Conservation (phyloP, 2,888 invertebrate genomes). For the Machimus rusticus region DNA sequence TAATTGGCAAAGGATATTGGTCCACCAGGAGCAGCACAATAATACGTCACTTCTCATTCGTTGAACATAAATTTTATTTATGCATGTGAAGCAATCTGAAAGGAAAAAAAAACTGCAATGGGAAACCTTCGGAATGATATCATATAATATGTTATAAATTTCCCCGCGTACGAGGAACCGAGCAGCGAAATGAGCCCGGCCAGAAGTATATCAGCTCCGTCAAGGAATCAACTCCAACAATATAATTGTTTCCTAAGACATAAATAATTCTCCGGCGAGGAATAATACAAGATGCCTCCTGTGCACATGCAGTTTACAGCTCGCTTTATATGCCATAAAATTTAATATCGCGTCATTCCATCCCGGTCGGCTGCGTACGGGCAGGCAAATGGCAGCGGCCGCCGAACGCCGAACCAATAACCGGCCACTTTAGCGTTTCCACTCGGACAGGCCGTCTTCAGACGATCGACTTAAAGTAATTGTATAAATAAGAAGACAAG, state of each 20-base stretch:
- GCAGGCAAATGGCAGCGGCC: not conserved
- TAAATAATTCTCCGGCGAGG: slow-evolving; percentile 45
- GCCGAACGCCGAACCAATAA: slow-evolving; percentile 10
- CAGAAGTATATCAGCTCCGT: not conserved
- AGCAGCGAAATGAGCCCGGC: not conserved
- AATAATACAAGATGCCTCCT: slow-evolving; percentile 45
- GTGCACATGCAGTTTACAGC: slow-evolving; percentile 44
- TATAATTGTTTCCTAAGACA: slow-evolving; percentile 48
- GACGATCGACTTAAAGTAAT: slow-evolving; percentile 46
- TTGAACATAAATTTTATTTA: not conserved
- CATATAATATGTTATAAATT: not conserved
- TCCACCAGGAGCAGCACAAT: not conserved
- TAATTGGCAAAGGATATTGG: not conserved
- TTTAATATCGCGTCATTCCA: slow-evolving; percentile 46
- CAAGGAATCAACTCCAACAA: slow-evolving; percentile 44
- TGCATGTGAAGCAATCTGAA: not conserved
- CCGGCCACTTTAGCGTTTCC: not conserved
- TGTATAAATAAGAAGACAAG: slow-evolving; percentile 53
- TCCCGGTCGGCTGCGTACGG: slow-evolving; percentile 19
- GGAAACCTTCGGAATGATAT: not conserved
- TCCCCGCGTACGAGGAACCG: not conserved
- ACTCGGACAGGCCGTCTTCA: not conserved
- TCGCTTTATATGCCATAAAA: slow-evolving; percentile 48
- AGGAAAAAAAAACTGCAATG: not conserved
- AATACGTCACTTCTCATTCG: not conserved